These are phyloP conservation scores for Drosophila pallidifrons DNA, from an alignment of 1,140 invertebrate species.

Conservation along the genomic window DNA sequence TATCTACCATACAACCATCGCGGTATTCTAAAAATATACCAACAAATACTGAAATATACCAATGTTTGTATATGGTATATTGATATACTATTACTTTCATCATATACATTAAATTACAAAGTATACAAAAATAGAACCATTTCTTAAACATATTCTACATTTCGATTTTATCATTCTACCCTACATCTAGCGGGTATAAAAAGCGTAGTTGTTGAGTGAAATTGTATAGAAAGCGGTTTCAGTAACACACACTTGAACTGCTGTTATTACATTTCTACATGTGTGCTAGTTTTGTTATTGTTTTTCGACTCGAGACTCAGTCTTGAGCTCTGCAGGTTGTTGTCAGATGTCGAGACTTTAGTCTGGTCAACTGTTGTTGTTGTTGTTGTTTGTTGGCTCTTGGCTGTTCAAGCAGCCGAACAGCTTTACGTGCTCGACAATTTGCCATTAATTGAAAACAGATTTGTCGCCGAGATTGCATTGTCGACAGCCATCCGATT, in stretches of 20 bases:
- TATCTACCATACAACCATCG: too few relatives aligned
- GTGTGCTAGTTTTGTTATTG: constrained; percentile 34
- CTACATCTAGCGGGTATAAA: too few relatives aligned
- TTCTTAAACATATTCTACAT: too few relatives aligned
- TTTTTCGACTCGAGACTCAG: constrained; percentile 18
- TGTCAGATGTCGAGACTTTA: neutral
- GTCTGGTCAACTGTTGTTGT: constrained; percentile 22
- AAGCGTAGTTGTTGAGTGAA: constrained; percentile 20
- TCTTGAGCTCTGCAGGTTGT: neutral
- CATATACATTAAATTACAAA: too few relatives aligned
- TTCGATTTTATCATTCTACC: too few relatives aligned
- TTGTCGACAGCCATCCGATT: constrained; percentile 80
- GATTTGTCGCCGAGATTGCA: constrained; percentile 78
- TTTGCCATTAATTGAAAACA: constrained; percentile 83
- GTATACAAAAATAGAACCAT: too few relatives aligned
- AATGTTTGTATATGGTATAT: too few relatives aligned
- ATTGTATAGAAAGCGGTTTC: constrained; percentile 33
- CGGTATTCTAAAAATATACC: too few relatives aligned
- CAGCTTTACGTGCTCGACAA: constrained; percentile 70
- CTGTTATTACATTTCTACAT: neutral
- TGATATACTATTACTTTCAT: too few relatives aligned
- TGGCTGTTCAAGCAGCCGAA: constrained; percentile 46
- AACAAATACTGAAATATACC: too few relatives aligned
- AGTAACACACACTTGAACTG: constrained; percentile 6
- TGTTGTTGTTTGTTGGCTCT: constrained; percentile 24